Evolutionary conservation across 2,797 vertebrate species (phyloP), one percentile per base, ranked within the genome.

Genomic region (Falco cherrug): DNA sequence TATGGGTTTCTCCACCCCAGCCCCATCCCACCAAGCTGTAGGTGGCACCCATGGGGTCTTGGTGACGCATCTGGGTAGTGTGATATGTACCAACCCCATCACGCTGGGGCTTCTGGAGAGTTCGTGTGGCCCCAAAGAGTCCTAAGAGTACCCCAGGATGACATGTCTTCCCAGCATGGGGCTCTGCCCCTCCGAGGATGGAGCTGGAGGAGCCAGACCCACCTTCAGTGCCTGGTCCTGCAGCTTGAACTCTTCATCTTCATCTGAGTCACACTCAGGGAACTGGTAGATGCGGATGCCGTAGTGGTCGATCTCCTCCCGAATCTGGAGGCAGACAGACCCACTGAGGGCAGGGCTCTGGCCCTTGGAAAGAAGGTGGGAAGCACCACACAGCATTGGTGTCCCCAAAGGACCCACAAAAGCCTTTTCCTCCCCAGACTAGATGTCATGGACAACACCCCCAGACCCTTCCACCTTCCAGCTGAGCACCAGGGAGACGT

Each of bases 211-310:
- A 88, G 50, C 25, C 61, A 63, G 35, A 88, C 90, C 54, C 90
- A 92, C 90, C 90, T 92, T 92, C 48, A 92, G 54, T 3, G 90
- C 90, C 37, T 92, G 90, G 56, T 92, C 90, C 68, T 92, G 90
- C 37, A 88, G 61, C 80, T 92, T 92, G 85, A 92, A 92, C 56
- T 92, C 90, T 37, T 92, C 90, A 57, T 92, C 90, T 56, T 92
- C 90, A 0, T 92, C 90, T 0, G 90, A 92, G 80, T 92, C 85
- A 0, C 90, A 92, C 48, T 92, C 90, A 1, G 90, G 90, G 85
- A 92, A 92, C 0, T 92, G 85, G 54, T 92, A 92, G 85, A 92
- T 88, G 50, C 48, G 85, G 61, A 92, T 92, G 29, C 90, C 90
- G 0, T 92, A 92, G 85, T 74, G 61, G 6, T 92, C 85, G 0